phyloP scores from a whole-genome alignment of 1,140 invertebrate genomes.

The Drosophila prosaltans region DNA sequence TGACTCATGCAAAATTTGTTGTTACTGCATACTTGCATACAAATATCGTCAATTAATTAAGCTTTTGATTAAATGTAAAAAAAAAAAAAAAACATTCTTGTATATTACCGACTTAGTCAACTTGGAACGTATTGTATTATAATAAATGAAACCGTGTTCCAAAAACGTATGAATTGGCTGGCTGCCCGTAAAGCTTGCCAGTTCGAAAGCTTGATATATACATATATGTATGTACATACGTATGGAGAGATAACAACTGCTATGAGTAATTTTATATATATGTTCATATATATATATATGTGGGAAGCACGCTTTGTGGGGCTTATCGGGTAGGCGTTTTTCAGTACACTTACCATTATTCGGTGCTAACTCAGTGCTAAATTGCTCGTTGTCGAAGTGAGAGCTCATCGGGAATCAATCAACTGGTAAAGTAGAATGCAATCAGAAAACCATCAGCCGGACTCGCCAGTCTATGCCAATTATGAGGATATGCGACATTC shows the following conservation, averaged over 20 bases:
- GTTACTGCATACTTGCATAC: too few relatives aligned
- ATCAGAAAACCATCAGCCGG: slow-evolving; percentile 28
- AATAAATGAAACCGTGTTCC: not conserved
- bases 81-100: not conserved
- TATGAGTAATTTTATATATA: not conserved
- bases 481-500: slow-evolving; percentile 64
- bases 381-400: slow-evolving; percentile 22
- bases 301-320: not conserved
- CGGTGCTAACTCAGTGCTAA: slow-evolving; percentile 26
- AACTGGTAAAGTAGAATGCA: slow-evolving; percentile 21
- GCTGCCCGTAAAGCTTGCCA: slow-evolving; percentile 2
- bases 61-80: too few relatives aligned
- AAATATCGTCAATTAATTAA: too few relatives aligned
- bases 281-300: not conserved
- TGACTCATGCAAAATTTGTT: too few relatives aligned
- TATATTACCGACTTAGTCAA: not conserved
- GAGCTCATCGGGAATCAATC: slow-evolving; percentile 4
- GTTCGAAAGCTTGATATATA: slow-evolving; percentile 4
- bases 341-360: slow-evolving; percentile 1
- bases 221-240: too few relatives aligned
- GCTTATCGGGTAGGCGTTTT: slow-evolving; percentile 7
- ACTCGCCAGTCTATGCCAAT: slow-evolving; percentile 57
- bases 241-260: not conserved
- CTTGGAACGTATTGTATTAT: not conserved
- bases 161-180: not conserved